Evolutionary conservation across 2,888 invertebrate genomes (phyloP), one percentile per base, ranked within the genome.

Genomic region (Artemia sinica): DNA sequence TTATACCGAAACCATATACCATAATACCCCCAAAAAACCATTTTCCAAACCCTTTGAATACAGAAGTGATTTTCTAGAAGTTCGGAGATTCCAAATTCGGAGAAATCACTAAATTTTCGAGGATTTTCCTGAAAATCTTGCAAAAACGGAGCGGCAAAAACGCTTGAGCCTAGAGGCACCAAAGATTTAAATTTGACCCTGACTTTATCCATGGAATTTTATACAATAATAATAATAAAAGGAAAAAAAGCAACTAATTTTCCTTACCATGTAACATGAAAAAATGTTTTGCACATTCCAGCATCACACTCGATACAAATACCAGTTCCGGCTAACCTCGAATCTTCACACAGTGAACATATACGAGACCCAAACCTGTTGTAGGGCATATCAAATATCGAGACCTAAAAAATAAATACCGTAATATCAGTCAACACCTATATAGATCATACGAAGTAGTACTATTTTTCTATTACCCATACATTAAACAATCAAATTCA

Each of bases 281-380:
- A 96, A 80, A 89, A 93, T 0, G 89, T 91, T 76, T 92, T 87
- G 81, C 98, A 98, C 85, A 98, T 88, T 49, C 97, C 98, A 11
- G 97, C 97, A 80, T 99, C 98, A 79, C 98, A 98, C 71, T 90
- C 89, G 69, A 97, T 91, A 76, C 92, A 91, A 13, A 99, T 91
- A 3, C 98, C 98, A 0, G 94, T 92, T 49, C 93, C 83, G 10
- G 92, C 87, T 75, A 88, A 87, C 63, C 90, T 82, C 6, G 87
- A 84, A 78, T 96, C 93, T 72, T 86, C 86, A 77, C 98, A 98
- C 12, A 94, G 80, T 9, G 87, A 86, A 76, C 98, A 99, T 11
- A 86, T 84, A 75, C 92, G 91, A 10, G 91, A 87, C 52, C 97
- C 97, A 92, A 95, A 98, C 74, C 90, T 89, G 69, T 87, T 88